Percentiles rank a stretch among this genome's conserved stretches.
These are phyloP conservation scores for Dolichotis patagonum DNA, from an alignment of 2,113 vertebrate genomes.

Conservation along the genomic window DNA sequence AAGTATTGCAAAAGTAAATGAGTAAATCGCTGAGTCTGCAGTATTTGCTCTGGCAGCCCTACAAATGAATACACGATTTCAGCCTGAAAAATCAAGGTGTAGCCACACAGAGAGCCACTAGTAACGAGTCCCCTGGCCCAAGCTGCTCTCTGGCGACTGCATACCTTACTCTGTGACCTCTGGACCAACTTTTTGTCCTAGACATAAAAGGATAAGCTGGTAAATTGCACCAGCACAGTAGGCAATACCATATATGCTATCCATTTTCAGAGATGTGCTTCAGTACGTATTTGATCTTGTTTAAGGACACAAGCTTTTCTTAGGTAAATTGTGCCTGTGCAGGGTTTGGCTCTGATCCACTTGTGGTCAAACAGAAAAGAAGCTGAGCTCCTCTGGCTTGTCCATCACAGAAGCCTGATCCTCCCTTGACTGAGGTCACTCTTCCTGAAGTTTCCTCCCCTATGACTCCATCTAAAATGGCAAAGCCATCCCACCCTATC, in stretches of 20 bases:
- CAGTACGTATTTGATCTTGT: background rate
- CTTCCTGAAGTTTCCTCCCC: background rate
- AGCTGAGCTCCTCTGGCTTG: background rate
- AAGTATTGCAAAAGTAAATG: background rate
- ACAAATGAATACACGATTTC: background rate
- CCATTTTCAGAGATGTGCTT: background rate
- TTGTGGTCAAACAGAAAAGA: background rate
- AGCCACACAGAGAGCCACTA: background rate
- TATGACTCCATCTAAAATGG: background rate
- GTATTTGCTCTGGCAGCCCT: background rate
- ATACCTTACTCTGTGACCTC: background rate
- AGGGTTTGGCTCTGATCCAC: background rate
- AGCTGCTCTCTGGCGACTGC: background rate
- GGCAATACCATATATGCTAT: background rate
- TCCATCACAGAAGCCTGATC: background rate
- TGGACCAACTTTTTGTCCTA: background rate
- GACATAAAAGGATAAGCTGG: background rate
- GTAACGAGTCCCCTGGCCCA: background rate
- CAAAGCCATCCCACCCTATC: background rate
- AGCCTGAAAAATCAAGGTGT: background rate
- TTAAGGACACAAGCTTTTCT: background rate
- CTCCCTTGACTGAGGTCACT: background rate
- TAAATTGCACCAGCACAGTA: background rate
- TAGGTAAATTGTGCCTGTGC: background rate
- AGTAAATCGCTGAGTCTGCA: background rate